These are phyloP conservation scores for Clitarchus hookeri DNA, from an alignment of 2,888 invertebrate species.

Conservation along the genomic window DNA sequence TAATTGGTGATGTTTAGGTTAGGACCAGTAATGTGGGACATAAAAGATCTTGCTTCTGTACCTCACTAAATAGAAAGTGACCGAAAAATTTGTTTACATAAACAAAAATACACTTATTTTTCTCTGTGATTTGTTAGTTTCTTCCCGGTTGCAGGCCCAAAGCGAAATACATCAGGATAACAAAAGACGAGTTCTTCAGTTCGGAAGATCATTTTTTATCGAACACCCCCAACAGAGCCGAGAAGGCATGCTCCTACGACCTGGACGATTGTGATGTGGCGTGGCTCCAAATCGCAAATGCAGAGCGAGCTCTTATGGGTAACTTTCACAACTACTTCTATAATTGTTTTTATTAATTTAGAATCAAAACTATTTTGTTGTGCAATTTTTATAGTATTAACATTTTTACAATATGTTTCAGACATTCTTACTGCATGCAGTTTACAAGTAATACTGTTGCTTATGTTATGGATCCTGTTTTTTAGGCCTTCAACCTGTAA, in stretches of 20 bases:
- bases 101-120: neutral
- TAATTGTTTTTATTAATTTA: no score
- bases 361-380: no score
- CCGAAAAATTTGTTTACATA: no score
- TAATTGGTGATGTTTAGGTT: no score
- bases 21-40: no score
- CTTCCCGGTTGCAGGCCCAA: constrained; percentile 73
- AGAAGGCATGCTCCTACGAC: constrained; percentile 94
- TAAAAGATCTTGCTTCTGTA: no score
- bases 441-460: neutral
- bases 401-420: no score
- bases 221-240: constrained; percentile 82
- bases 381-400: no score
- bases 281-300: constrained; percentile 86
- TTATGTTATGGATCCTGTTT: constrained; percentile 47
- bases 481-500: constrained; percentile 67
- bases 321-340: constrained; percentile 34
- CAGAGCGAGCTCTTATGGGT: constrained; percentile 76
- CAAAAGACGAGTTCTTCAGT: constrained; percentile 84
- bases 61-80: no score
- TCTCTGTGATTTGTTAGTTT: neutral
- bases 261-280: constrained; percentile 90
- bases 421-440: no score
- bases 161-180: constrained; percentile 88
- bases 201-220: constrained; percentile 84